Evolutionary conservation across 2,797 vertebrate species (phyloP), one percentile per base, ranked within the genome.

Genomic region (Peromyscus attwateri): DNA sequence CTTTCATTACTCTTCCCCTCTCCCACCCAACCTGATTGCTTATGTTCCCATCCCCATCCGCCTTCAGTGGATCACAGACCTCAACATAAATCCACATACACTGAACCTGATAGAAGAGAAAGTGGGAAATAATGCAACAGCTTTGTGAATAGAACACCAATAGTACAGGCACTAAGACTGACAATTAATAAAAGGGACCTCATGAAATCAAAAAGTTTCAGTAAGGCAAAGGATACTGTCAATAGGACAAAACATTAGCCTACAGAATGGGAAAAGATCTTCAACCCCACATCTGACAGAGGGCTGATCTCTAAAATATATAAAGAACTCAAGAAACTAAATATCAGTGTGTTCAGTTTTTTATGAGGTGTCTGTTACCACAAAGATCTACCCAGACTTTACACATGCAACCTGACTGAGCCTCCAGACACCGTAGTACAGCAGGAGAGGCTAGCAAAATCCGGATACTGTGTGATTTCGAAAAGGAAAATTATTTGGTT

Each of bases 401-500:
- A 43, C 12, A 25, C 13, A 16, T 91, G 31, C 68, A 37, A 92
- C 66, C 7, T 73, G 16, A 4, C n/a, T 25, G 11, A 57, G 52
- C 1, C 13, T 83, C 46, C 0, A 43, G 10, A 49, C 3, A 34
- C 3, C 16, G 29, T 19, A 7, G 64, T 2, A 2, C 3, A 60
- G 66, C 57, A 91, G 34, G 37, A 93, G 27, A 16, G n/a, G 5
- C 5, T 92, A 73, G 46, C 31, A 91, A 82, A 90, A 92, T 64
- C 10, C 1, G 1, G 57, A 95, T 66, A 90, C 8, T 75, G 1
- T 57, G 9, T 25, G 29, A 13, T 37, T 95, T 81, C 40, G 46
- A 71, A 88, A 96, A 92, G 77, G 62, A 34, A 76, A 76, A 64
- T 76, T 1, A 52, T 66, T 49, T 60, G 68, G n/a, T 77, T 79